Conservation (phyloP, 2,888 invertebrate species). For the Thymelicus acteon region DNA sequence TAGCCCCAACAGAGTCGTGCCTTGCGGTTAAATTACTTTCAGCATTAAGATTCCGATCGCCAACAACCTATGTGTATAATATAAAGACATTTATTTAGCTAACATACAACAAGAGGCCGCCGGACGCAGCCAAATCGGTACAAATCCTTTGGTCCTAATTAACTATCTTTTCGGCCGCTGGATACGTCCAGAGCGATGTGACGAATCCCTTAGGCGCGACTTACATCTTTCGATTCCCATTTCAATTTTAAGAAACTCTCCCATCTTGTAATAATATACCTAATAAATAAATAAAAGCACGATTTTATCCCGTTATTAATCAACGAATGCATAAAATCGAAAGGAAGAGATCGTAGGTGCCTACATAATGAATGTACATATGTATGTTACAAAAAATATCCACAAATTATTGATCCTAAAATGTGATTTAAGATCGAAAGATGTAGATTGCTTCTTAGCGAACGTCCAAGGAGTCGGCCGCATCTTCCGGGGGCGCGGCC, state of each 20-base stretch:
- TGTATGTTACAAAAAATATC: too few species aligned
- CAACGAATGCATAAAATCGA: too few species aligned
- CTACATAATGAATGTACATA: too few species aligned
- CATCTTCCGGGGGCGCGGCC: background rate
- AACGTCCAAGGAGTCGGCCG: background rate
- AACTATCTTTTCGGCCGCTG: background rate
- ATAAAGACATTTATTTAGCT: conserved; percentile 4
- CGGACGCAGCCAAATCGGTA: conserved; percentile 3
- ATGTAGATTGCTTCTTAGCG: background rate
- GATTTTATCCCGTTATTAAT: too few species aligned
- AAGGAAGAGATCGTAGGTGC: too few species aligned
- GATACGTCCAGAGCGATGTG: background rate
- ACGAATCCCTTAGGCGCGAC: background rate
- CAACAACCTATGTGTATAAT: conserved; percentile 5
- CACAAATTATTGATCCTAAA: background rate
- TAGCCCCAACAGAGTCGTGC: background rate
- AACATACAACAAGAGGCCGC: conserved; percentile 10
- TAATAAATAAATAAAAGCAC: too few species aligned
- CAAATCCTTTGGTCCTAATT: conserved; percentile 12
- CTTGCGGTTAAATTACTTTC: background rate
- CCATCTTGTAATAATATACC: too few species aligned
- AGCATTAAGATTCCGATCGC: conserved; percentile 3
- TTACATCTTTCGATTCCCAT: background rate
- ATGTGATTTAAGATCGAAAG: background rate
- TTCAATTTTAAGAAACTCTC: background rate